Evolutionary conservation across 2,888 invertebrate genomes (phyloP), one percentile per base, ranked within the genome.

Genomic region (Chrysina gloriosa): DNA sequence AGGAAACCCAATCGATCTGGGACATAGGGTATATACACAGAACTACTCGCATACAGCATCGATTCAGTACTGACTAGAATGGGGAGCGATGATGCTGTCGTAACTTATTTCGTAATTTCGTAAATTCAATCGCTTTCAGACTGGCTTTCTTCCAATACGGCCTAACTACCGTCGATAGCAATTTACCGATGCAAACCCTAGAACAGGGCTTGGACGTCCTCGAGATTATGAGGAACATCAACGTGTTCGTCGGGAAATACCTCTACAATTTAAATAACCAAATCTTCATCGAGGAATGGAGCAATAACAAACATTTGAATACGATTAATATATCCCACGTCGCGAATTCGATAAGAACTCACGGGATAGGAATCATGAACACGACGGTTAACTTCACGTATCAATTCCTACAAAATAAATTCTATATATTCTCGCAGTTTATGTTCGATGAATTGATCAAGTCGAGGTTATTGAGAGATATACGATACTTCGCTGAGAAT

Each of bases 391-490:
- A 96, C 80, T 95, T 93, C 76, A 94, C 94, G 0, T 96, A 96
- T 83, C 97, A 97, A 83, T 98, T 97, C 83, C 85, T 98, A 72
- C 89, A 95, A 73, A 92, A 95, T 75, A 97, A 98, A 82, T 93
- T 99, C 77, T 93, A 92, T 76, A 92, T 92, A 0, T 96, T 99
- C 81, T 98, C 98, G 0, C 97, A 98, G 82, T 98, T 98, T 81
- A 89, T 99, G 83, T 98, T 93, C 80, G 98, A 98, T 80, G 99
- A 99, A 82, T 97, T 97, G 78, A 97, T 99, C 56, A 97, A 98
- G 82, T 97, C 97, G 0, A 88, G 96, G 66, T 86, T 99, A 1
- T 88, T 95, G 72, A 96, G 96, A 83, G 97, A 97, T 81, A 86
- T 94, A 70, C 89, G 93, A 73, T 90, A 89, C 79, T 94, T 96